Base-by-base conservation (phyloP, 2,113 vertebrate genomes). In the Ciconia maguari region DNA sequence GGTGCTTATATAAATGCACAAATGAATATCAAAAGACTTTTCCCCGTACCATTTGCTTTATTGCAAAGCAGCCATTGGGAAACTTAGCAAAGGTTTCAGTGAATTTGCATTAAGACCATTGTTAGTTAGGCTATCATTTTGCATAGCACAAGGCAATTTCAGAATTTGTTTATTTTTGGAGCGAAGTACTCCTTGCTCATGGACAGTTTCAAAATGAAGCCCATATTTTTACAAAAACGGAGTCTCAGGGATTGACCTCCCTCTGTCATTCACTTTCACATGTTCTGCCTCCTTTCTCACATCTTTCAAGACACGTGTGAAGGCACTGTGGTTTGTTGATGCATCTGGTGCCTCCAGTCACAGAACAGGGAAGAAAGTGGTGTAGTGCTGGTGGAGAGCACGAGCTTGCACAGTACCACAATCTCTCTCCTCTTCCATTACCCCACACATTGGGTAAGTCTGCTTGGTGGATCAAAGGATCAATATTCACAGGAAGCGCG, bases 401-500 rank as follows among this genome's bases (percentile, higher is more conserved):
- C 0, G 4, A 68, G 20, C 10, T 52, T 81, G 49, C 62, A 25
- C 30, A 44, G 19, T 16, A 22, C 30, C 62, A 44, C n/a, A 42
- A 2, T 22, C 29, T 79, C 60, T 34, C 42, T 48, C 9, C n/a
- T 71, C 1, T 1, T 49, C 27, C 46, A 19, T n/a, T 49, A 69
- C 44, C 17, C 22, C 11, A 57, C 1, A 1, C 14, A 12, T 3
- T 21, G 44, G 13, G 10, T 52, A 76, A 44, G 17, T 24, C 32
- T 60, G 19, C 57, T 46, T 38, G 26, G 24, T 34, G 51, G 58
- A 61, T 52, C 41, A 42, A 82, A 86, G n/a, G 26, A 41, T 26
- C 6, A 10, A 13, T 34, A 74, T 24, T 52, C 21, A 30, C 18
- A 52, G n/a, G 26, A 89, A 89, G 36, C 0, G 0, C 0, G 6